A percentile compares a stretch with the other conserved stretches of the same genome.
phyloP scores from a whole-genome alignment of 2,888 invertebrate species.

The Caenorhabditis sulstoni region DNA sequence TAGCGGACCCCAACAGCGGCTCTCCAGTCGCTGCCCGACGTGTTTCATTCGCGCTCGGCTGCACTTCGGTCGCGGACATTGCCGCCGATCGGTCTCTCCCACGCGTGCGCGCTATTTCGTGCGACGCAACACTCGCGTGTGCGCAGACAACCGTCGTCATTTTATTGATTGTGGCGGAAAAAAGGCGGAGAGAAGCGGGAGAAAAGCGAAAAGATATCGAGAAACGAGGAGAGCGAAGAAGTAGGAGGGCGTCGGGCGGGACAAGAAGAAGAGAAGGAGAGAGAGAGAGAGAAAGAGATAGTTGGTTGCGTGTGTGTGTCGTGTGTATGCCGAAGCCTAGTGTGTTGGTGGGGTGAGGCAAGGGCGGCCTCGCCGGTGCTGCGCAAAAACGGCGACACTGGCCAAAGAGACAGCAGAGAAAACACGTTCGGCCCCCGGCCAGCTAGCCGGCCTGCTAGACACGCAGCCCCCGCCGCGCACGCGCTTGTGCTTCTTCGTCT shows the following conservation, averaged over 20 bases:
- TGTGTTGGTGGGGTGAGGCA: constrained; percentile 38
- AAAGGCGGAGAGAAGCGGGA: constrained; percentile 36
- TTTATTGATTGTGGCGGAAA: constrained; percentile 58
- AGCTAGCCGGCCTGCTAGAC: constrained; percentile 25
- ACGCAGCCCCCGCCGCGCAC: constrained; percentile 49
- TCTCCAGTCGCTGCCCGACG: constrained; percentile 37
- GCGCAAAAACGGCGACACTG: constrained; percentile 54
- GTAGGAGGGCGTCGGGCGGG: background rate
- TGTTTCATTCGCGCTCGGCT: constrained; percentile 41
- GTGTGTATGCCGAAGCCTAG: background rate
- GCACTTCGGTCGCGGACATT: constrained; percentile 49
- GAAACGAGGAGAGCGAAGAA: background rate
- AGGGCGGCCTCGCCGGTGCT: constrained; percentile 44
- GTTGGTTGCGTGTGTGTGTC: constrained; percentile 39
- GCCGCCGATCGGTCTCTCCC: constrained; percentile 33
- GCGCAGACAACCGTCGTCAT: constrained; percentile 48
- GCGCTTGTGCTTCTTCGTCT: constrained; percentile 47
- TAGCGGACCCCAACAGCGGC: constrained; percentile 38
- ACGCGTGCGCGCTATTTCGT: constrained; percentile 32
- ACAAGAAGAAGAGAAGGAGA: background rate
- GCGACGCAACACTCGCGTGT: constrained; percentile 46
- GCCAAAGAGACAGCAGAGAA: constrained; percentile 42
- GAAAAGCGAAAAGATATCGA: constrained; percentile 24
- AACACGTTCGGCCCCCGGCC: constrained; percentile 44
- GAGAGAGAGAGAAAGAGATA: constrained; percentile 22